Evolutionary conservation across 2,888 invertebrate species (phyloP), one percentile per base, ranked within the genome.

Genomic region (Oasisia sp.): DNA sequence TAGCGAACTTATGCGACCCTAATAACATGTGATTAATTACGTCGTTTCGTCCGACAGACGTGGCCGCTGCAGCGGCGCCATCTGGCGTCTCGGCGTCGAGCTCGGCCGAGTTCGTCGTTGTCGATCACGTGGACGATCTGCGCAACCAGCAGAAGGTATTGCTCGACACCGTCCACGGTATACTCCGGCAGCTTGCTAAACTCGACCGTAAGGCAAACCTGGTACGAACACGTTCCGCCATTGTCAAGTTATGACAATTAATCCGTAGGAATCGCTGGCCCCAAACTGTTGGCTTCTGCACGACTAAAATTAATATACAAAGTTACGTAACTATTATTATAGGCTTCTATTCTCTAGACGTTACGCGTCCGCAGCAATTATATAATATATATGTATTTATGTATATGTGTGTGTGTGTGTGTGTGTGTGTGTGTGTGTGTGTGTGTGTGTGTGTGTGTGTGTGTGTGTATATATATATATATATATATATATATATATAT

Each of bases 81-180:
- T 74, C 74, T 74, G 74, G 74, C 74, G 74, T 74, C n/a, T 74
- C 19, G 74, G 19, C 74, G 74, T 74, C 74, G 74, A 74, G 74
- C 74, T 74, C 74, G 5, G 74, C n/a, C 74, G 74, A 74, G 74
- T 74, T 74, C 74, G 74, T 74, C 19, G 74, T 74, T 7, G 27
- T 74, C 74, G 74, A 74, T 27, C 74, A 74, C 27, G 74, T 74
- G 74, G 74, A 74, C 74, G 74, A 74, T 19, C 27, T 74, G 74
- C 74, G 74, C 74, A 74, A 27, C 74, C 74, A 74, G 27, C 74
- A 74, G 74, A 74, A 74, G 74, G 74, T 74, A 74, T 27, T 74
- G 74, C 74, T 74, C 74, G 74, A 74, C 74, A 74, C 19, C 74
- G n/a, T 74, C 74, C 19, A 74, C 27, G 19, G 74, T 74, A 74